These are phyloP conservation scores for Orchesella cincta DNA, from an alignment of 1,140 invertebrate genomes.

Conservation along the genomic window DNA sequence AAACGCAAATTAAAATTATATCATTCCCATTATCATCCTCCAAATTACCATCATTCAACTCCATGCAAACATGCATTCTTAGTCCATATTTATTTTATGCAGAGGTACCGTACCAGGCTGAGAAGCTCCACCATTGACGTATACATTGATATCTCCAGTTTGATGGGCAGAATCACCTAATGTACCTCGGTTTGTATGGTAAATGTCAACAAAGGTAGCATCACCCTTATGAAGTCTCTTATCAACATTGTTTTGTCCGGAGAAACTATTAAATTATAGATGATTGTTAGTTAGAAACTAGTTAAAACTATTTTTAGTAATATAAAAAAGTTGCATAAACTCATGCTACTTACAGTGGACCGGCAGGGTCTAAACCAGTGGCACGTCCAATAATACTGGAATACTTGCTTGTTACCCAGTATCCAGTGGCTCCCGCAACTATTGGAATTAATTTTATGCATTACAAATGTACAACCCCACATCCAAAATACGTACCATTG, in stretches of 20 bases:
- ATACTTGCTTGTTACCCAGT: background rate
- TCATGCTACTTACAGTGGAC: background rate
- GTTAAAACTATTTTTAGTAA: background rate
- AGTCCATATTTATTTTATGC: no score
- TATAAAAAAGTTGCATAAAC: no score
- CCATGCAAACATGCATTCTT: no score
- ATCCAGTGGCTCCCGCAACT: slow-evolving; percentile 1
- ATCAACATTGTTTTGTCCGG: background rate
- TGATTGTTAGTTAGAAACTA: no score
- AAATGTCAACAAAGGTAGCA: slow-evolving; percentile 41
- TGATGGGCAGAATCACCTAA: slow-evolving; percentile 34
- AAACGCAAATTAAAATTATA: background rate
- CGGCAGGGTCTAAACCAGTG: slow-evolving; percentile 32
- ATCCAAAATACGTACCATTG: background rate
- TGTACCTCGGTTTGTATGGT: slow-evolving; percentile 39
- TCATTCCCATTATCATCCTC: no score
- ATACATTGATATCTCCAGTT: slow-evolving; percentile 38
- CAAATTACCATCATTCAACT: no score
- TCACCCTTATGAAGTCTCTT: slow-evolving; percentile 35
- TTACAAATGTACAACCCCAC: background rate
- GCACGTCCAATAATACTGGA: background rate
- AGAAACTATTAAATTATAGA: slow-evolving; percentile 25
- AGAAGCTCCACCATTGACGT: slow-evolving; percentile 33
- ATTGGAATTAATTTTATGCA: background rate
- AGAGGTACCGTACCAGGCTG: slow-evolving; percentile 31